These are phyloP conservation scores for Diprion similis DNA, from an alignment of 1,140 invertebrate species.

Conservation along the genomic window DNA sequence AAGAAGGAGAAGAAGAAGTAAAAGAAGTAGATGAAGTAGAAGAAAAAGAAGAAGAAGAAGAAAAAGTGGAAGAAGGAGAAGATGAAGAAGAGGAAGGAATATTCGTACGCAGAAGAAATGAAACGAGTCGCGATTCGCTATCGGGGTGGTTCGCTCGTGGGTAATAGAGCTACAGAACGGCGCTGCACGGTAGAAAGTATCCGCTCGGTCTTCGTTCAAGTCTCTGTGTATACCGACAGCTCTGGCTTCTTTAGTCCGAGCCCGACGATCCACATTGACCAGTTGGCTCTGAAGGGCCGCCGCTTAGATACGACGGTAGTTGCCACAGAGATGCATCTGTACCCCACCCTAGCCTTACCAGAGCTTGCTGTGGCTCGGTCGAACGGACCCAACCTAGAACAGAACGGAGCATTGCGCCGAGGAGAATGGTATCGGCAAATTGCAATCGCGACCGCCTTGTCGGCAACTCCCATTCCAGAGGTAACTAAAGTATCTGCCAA, in stretches of 20 bases:
- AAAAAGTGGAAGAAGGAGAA: neutral
- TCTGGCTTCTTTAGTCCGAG: neutral
- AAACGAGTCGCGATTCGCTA: conserved; percentile 7
- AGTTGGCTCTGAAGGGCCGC: conserved; percentile 24
- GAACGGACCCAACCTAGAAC: conserved; percentile 3
- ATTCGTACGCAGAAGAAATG: neutral
- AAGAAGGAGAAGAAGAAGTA: neutral
- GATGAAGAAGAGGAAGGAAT: neutral
- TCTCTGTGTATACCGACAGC: neutral
- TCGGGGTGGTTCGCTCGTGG: neutral
- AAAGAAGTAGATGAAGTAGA: neutral
- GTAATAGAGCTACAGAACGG: conserved; percentile 7
- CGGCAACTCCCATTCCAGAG: conserved; percentile 46
- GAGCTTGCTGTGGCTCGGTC: conserved; percentile 19
- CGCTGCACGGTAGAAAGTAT: neutral
- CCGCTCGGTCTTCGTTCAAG: neutral
- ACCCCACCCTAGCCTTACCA: conserved; percentile 40
- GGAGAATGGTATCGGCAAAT: conserved; percentile 58
- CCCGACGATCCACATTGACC: conserved; percentile 42
- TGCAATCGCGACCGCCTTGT: conserved; percentile 55
- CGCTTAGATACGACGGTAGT: conserved; percentile 40
- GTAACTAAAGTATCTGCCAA: conserved; percentile 22
- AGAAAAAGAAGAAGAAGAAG: neutral
- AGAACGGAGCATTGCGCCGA: conserved; percentile 28
- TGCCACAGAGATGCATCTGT: conserved; percentile 45